Evolutionary conservation across 2,113 vertebrate species (phyloP).

Genomic region (Talpa occidentalis): DNA sequence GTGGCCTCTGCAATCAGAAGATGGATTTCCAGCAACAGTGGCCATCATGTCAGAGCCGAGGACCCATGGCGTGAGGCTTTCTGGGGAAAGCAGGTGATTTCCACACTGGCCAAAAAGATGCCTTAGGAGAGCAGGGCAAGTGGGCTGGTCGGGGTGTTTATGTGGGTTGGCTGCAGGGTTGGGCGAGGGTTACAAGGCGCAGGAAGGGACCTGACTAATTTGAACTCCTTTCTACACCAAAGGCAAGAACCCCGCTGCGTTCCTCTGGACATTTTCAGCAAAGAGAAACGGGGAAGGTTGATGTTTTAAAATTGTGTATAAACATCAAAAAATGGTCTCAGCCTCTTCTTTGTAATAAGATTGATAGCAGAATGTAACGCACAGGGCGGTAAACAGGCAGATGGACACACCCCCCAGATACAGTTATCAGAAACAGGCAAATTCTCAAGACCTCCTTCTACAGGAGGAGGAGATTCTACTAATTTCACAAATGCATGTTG

Average conservation of each 20-base stretch:
- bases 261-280: background rate
- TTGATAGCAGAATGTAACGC: background rate
- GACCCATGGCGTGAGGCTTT: background rate
- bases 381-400: background rate
- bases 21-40: background rate
- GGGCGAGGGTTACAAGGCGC: accelerated
- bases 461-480: too few species aligned
- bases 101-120: background rate
- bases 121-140: background rate
- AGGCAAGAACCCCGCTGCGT: background rate
- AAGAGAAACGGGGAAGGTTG: background rate
- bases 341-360: background rate
- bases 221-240: background rate
- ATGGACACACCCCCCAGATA: background rate
- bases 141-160: background rate
- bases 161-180: too few species aligned
- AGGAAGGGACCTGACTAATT: background rate
- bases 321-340: background rate
- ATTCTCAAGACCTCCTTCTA: background rate
- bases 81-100: background rate
- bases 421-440: too few species aligned
- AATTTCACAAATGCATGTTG: background rate
- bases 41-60: background rate
- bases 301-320: background rate
- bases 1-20: background rate